Conservation (phyloP, 2,888 invertebrate genomes). For the Plagodis pulveraria region DNA sequence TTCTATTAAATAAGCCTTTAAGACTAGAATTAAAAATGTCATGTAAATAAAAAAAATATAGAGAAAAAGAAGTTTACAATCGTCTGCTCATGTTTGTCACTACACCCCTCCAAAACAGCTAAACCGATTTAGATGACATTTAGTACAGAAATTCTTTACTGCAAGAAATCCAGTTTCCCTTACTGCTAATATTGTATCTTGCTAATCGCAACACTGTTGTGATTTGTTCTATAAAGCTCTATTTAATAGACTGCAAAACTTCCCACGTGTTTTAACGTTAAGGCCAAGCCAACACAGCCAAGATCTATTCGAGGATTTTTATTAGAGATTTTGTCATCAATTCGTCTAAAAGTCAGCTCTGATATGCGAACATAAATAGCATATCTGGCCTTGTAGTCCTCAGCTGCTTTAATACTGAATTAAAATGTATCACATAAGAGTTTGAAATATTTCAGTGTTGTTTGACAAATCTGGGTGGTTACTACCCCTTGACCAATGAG, state of each 20-base stretch:
- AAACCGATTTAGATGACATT: too few species aligned
- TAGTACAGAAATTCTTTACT: too few species aligned
- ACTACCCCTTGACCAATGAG: too few species aligned
- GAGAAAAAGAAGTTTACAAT: too few species aligned
- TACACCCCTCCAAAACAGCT: too few species aligned
- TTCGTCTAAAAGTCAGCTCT: constrained; percentile 14
- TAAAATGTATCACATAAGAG: neutral
- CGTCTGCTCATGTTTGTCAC: too few species aligned
- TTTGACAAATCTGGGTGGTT: too few species aligned
- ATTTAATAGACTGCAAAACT: constrained; percentile 63
- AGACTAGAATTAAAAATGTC: too few species aligned
- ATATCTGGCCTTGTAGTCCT: constrained; percentile 13
- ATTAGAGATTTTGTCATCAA: constrained; percentile 28
- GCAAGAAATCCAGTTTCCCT: too few species aligned
- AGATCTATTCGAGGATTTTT: constrained; percentile 37
- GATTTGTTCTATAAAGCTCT: constrained; percentile 66
- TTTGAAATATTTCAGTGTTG: too few species aligned
- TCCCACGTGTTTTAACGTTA: constrained; percentile 64
- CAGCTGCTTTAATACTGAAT: neutral
- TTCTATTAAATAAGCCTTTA: too few species aligned
- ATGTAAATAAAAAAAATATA: too few species aligned
- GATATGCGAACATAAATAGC: constrained; percentile 11
- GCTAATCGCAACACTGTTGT: constrained; percentile 34
- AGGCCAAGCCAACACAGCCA: constrained; percentile 47
- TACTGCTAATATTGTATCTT: constrained; percentile 42